Conservation (phyloP, 2,797 vertebrate genomes). For the Macropodus opercularis region DNA sequence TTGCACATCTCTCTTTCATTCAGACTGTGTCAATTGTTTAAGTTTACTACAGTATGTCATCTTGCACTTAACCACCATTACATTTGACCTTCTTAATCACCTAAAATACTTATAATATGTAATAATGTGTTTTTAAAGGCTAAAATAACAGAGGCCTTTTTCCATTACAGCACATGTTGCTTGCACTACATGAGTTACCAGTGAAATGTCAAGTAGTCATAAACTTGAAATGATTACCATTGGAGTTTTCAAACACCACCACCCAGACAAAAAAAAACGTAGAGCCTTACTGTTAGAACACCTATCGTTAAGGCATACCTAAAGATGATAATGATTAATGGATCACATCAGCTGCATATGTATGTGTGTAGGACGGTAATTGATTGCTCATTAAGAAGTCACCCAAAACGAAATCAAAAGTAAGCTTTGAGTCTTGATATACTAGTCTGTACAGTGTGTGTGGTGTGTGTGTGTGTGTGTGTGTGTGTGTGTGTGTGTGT, state of each 20-base stretch:
- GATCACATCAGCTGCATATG: slow-evolving; percentile 56
- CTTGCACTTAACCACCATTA: too few relatives aligned
- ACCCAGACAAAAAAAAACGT: slow-evolving; percentile 26
- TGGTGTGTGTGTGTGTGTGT: background rate
- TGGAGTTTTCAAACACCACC: slow-evolving; percentile 29
- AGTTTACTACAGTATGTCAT: too few relatives aligned
- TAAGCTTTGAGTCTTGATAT: slow-evolving; percentile 49
- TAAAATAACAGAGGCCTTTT: background rate
- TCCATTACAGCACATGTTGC: background rate
- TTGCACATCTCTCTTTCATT: too few relatives aligned
- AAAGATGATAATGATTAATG: slow-evolving; percentile 58
- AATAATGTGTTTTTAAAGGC: too few relatives aligned
- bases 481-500: background rate
- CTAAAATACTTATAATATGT: too few relatives aligned
- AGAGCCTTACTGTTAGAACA: slow-evolving; percentile 18
- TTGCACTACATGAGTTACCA: background rate
- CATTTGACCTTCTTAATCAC: too few relatives aligned
- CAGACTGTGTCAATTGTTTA: too few relatives aligned
- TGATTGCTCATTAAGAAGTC: slow-evolving; percentile 62
- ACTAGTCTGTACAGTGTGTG: slow-evolving; percentile 7
- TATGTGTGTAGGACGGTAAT: slow-evolving; percentile 56
- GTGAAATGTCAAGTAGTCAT: background rate
- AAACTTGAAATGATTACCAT: slow-evolving; percentile 9
- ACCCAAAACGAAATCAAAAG: slow-evolving; percentile 39
- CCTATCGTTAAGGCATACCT: slow-evolving; percentile 42